Base-by-base conservation (phyloP, 2,888 invertebrate genomes). In the Unio delphinus region DNA sequence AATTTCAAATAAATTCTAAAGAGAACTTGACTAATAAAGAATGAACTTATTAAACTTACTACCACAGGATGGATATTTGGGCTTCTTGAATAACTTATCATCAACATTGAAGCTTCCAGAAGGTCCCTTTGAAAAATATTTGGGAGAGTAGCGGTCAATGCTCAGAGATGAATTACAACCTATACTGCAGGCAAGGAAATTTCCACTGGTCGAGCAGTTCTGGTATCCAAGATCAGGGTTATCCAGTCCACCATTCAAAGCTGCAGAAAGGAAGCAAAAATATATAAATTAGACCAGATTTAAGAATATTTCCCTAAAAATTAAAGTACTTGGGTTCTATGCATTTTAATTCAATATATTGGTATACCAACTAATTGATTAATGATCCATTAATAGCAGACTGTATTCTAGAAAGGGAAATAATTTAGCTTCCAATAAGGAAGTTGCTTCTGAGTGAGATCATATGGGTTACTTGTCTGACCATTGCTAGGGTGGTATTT, bases 41-140 rank as follows among this genome's bases (percentile, higher is more conserved):
- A 45, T 11, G 3, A 45, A 11, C 45, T 34, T 5, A 34, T 8
- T n/a, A 26, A 23, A 68, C 75, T 73, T 75, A 86, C 86, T 66
- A 78, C 85, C 84, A 78, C 86, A 86, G 20, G 84, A 73, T 58
- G 86, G 84, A 60, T 80, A 80, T 67, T 75, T 64, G 61, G 74
- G 68, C 30, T 45, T 55, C 11, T 69, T 26, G 61, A 72, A 74
- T 58, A 67, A 67, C 61, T 74, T 70, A 5, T 28, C 64, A 3
- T 60, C 58, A 26, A 55, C 45, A 57, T 86, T 79, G 98, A 98
- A 99, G 91, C 96, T 96, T 58, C 98, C 99, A 93, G 98, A 97
- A 61, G 96, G 96, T 15, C 97, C 98, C 88, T 99, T 99, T 0
- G 98, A 97, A 89, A 97, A 98, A 92, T 98, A 97, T 80, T 95